Evolutionary conservation across 2,797 vertebrate genomes (phyloP).

Genomic region (Mallotus villosus): DNA sequence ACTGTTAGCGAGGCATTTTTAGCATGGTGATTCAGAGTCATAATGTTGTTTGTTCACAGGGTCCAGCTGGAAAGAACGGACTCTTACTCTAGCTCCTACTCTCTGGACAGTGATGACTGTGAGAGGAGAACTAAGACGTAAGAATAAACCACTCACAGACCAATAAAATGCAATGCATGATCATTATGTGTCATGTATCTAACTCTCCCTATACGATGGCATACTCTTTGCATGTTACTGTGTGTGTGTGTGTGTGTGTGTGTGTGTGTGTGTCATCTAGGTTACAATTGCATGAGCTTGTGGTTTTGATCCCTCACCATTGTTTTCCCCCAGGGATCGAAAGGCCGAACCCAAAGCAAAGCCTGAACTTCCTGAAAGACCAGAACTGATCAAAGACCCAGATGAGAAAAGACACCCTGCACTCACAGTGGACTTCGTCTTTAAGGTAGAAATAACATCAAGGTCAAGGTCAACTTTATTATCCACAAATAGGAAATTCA

Average conservation of each 20-base stretch:
- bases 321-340: conserved; percentile 34
- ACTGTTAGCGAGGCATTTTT: neutral
- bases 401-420: conserved; percentile 54
- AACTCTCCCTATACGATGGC: too few relatives aligned
- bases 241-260: neutral
- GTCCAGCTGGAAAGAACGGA: conserved; percentile 55
- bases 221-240: conserved; percentile 5
- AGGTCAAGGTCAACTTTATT: too few relatives aligned
- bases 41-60: conserved; percentile 42
- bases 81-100: conserved; percentile 69
- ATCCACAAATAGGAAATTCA: too few relatives aligned
- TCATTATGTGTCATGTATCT: neutral
- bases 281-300: neutral
- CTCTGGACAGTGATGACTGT: conserved; percentile 65
- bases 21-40: neutral
- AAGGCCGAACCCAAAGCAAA: conserved; percentile 12
- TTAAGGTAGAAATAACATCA: conserved; percentile 58
- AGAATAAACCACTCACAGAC: conserved; percentile 21
- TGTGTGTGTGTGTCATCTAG: neutral
- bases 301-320: neutral
- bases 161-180: too few relatives aligned
- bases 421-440: conserved; percentile 65
- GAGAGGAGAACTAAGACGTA: conserved; percentile 62
- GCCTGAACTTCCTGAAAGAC: conserved; percentile 17
- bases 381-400: conserved; percentile 40